Conservation (phyloP, 2,888 invertebrate species). For the Junonia oenone region DNA sequence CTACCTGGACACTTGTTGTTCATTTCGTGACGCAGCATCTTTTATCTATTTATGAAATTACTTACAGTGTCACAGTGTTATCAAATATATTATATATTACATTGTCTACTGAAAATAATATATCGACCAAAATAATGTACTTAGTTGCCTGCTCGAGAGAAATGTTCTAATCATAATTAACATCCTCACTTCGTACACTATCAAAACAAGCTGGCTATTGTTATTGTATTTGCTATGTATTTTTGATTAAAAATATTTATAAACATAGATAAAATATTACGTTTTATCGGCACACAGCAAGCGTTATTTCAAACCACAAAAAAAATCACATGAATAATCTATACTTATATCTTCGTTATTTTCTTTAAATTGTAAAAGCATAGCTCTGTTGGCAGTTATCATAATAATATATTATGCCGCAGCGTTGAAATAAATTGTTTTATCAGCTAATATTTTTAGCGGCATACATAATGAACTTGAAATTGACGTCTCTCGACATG, state of each 20-base stretch:
- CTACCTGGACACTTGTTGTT: slow-evolving; percentile 13
- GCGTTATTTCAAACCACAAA: background rate
- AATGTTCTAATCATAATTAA: no score
- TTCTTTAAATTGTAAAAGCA: background rate
- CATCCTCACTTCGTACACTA: no score
- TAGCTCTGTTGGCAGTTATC: background rate
- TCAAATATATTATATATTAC: no score
- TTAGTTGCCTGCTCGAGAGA: no score
- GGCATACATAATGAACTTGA: background rate
- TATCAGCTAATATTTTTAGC: background rate
- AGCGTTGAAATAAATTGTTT: background rate
- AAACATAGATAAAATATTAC: background rate
- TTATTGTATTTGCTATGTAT: no score
- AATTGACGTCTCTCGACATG: background rate
- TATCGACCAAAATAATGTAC: no score
- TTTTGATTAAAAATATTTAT: background rate
- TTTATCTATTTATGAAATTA: slow-evolving; percentile 4
- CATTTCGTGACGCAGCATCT: slow-evolving; percentile 49
- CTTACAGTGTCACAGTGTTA: background rate
- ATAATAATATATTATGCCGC: no score
- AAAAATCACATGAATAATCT: no score
- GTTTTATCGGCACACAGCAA: background rate
- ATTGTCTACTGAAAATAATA: background rate
- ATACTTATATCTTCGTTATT: background rate
- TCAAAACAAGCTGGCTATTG: no score